Percentiles rank a stretch among this genome's conserved stretches.
phyloP scores from a whole-genome alignment of 1,140 invertebrate species.

The Lethocerus indicus region DNA sequence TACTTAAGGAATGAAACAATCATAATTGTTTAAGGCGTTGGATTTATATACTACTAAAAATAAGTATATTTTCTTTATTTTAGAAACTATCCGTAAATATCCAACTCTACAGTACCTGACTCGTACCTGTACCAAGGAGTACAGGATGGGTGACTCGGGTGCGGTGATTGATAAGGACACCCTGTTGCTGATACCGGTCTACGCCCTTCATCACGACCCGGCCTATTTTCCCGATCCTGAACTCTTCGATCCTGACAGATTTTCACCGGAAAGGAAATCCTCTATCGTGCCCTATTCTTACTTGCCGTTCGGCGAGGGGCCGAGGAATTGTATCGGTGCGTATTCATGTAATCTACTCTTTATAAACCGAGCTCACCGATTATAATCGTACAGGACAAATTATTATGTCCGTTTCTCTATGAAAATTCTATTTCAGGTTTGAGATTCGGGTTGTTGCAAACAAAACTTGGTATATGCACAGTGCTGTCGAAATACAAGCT shows the following conservation, averaged over 20 bases:
- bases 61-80: no score
- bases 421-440: no score
- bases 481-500: no score
- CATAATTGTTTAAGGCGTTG: no score
- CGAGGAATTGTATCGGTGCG: constrained; percentile 61
- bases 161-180: constrained; percentile 20
- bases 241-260: constrained; percentile 25
- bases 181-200: constrained; percentile 23
- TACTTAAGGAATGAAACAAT: no score
- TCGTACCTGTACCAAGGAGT: constrained; percentile 30
- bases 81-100: constrained; percentile 37
- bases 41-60: no score
- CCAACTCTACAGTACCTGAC: constrained; percentile 27
- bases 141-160: constrained; percentile 15
- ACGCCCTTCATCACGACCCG: constrained; percentile 25
- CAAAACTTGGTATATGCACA: no score
- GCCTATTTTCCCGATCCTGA: constrained; percentile 25
- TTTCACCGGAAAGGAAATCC: constrained; percentile 17
- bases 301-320: constrained; percentile 61
- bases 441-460: no score
- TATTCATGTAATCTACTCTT: no score
- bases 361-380: no score
- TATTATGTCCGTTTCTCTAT: no score
- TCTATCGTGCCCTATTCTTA: constrained; percentile 28
- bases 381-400: no score